A percentile compares a stretch with the other conserved stretches of the same genome.
Conservation (phyloP, 2,113 vertebrate genomes). For the Odocoileus virginianus region DNA sequence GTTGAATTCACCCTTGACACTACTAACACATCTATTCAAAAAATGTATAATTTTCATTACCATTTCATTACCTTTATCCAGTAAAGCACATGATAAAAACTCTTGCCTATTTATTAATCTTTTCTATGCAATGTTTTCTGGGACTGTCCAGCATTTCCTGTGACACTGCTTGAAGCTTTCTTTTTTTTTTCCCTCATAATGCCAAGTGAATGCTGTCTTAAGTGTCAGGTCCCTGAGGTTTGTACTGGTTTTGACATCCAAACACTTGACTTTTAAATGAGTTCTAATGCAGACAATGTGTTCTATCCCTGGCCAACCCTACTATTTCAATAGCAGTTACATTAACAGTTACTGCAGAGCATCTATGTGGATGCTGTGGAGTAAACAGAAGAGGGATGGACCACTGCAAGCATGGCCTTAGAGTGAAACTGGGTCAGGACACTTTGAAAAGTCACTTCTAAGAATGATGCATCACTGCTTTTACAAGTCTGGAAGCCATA, state of each 20-base stretch:
- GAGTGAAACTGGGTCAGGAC: conserved; percentile 19
- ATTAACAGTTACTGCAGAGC: conserved; percentile 49
- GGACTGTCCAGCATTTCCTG: background rate
- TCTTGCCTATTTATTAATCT: background rate
- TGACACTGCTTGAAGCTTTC: conserved; percentile 15
- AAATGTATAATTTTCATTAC: background rate
- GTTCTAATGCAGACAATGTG: conserved; percentile 16
- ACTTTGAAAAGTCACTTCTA: conserved; percentile 11
- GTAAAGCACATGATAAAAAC: background rate
- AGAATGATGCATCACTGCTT: background rate
- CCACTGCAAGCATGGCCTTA: background rate
- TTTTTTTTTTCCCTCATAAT: background rate
- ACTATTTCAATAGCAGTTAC: conserved; percentile 25
- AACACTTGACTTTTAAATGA: conserved; percentile 55
- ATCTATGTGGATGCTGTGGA: background rate
- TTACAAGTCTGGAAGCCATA: background rate
- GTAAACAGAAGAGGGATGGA: conserved; percentile 9
- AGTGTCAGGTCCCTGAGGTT: conserved; percentile 9
- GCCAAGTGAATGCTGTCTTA: background rate
- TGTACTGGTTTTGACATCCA: conserved; percentile 21
- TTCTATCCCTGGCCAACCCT: background rate
- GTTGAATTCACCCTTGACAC: background rate
- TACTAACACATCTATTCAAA: background rate
- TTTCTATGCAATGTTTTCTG: background rate
- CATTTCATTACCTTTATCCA: background rate